Evolutionary conservation across 2,888 invertebrate genomes (phyloP), one percentile per base, ranked within the genome.

Genomic region (Eristalinus aeneus): DNA sequence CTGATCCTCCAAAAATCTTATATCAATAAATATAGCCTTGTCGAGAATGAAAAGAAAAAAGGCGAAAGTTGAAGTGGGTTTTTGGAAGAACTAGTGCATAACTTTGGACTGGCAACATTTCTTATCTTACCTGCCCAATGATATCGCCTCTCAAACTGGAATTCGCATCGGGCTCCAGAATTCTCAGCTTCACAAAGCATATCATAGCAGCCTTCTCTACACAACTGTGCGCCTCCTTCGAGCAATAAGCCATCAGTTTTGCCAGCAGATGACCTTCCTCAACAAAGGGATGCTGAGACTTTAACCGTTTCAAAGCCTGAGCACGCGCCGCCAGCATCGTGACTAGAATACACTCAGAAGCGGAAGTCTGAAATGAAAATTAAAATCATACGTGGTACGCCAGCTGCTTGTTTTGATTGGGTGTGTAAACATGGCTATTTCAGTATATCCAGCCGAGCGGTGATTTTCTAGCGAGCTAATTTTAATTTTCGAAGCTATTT

Each of bases 171-270:
- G 98, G 97, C 90, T 97, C 97, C 85, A 98, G 93, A 91, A 98
- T 98, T 68, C 98, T 94, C 77, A 98, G 92, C 91, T 97, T 98
- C 10, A 98, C 97, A 90, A 98, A 98, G 90, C 96, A 96, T 89
- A 98, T 98, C 97, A 98, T 98, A 2, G 97, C 98, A 2, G 97
- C 97, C 91, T 98, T 98, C 92, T 98, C 98, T 3, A 97, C 97
- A 90, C 97, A 97, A 36, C 97, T 97, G 92, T 98, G 98, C 31
- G 98, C 96, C 92, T 98, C 97, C 90, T 96, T 96, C 36, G 97
- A 97, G 92, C 97, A 97, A 91, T 97, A 97, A 27, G 98, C 98
- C 94, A 99, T 98, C 72, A 99, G 94, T 93, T 98, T 98, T 9
- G 98, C 97, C 39, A 99, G 94, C 64, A 99, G 93, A 39, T 96